Evolutionary conservation across 2,797 vertebrate species (phyloP).

Genomic region (Anniella stebbinsi): DNA sequence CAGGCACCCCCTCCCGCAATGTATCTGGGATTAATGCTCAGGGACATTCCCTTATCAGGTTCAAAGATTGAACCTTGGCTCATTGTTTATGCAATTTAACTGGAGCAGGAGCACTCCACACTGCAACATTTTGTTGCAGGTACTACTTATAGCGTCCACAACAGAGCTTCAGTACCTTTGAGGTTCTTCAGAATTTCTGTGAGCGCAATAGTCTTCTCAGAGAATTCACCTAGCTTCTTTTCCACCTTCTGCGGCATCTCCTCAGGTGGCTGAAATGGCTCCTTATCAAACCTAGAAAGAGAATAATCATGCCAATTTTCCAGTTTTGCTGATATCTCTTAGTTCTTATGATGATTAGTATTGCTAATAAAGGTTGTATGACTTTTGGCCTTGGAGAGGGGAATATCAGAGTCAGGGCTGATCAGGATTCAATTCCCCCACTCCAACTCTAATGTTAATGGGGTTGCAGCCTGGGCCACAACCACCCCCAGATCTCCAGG

Average conservation of each 20-base stretch:
- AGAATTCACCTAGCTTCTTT: slow-evolving; percentile 28
- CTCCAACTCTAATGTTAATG: too few species aligned
- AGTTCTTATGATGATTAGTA: background rate
- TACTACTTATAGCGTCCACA: background rate
- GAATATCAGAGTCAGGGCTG: background rate
- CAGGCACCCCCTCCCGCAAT: background rate
- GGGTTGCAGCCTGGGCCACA: too few species aligned
- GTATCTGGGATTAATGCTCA: too few species aligned
- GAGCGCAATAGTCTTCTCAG: slow-evolving; percentile 12
- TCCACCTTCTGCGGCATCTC: slow-evolving; percentile 31
- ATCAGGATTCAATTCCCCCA: background rate
- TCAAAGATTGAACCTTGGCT: background rate
- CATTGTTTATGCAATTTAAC: background rate
- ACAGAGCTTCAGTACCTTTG: slow-evolving; percentile 12
- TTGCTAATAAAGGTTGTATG: background rate
- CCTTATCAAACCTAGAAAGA: slow-evolving; percentile 35
- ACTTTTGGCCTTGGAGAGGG: background rate
- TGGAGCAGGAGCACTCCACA: background rate
- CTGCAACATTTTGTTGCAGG: background rate
- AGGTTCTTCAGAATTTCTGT: slow-evolving; percentile 35
- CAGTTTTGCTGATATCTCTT: too few species aligned
- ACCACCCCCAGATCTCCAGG: background rate
- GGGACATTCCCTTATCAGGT: background rate
- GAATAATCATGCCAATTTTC: background rate
- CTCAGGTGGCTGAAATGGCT: slow-evolving; percentile 25